Evolutionary conservation across 2,113 vertebrate species (phyloP).

Genomic region (Ranitomeya variabilis): DNA sequence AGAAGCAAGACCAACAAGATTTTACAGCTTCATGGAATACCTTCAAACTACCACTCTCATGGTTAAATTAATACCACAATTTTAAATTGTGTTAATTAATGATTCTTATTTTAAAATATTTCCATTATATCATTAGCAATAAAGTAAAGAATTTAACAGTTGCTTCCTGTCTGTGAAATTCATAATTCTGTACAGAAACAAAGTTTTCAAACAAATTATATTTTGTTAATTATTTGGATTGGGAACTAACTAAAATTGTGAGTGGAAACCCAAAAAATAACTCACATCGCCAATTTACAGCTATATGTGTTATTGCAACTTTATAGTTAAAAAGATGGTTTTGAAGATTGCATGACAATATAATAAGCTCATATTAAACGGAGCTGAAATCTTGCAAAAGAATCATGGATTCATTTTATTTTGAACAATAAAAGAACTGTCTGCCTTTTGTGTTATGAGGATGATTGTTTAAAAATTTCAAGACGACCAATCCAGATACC

Average conservation of each 20-base stretch:
- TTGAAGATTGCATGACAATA: conserved; percentile 5
- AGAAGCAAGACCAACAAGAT: conserved; percentile 7
- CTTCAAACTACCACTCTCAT: not conserved
- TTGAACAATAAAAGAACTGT: conserved; percentile 38
- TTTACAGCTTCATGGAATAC: not conserved
- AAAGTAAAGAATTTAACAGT: conserved; percentile 1
- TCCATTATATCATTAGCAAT: not conserved
- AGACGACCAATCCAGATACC: conserved; percentile 44
- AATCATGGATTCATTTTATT: conserved; percentile 8
- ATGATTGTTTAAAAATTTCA: conserved; percentile 44
- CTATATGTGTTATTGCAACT: not conserved
- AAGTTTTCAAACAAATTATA: not conserved
- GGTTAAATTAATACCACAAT: not conserved
- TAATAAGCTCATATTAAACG: conserved; percentile 16
- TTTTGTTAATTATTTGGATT: not conserved
- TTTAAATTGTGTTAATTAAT: not conserved
- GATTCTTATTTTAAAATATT: conserved; percentile 7
- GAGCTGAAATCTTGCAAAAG: conserved; percentile 20
- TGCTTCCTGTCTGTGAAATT: not conserved
- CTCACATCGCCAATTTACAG: conserved; percentile 26
- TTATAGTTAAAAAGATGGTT: conserved; percentile 20
- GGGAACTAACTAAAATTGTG: not conserved
- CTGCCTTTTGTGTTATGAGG: conserved; percentile 30
- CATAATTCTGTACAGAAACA: not conserved
- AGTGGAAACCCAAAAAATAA: not conserved